phyloP scores from a whole-genome alignment of 2,113 vertebrate genomes.

The Erythrocercus mccallii region DNA sequence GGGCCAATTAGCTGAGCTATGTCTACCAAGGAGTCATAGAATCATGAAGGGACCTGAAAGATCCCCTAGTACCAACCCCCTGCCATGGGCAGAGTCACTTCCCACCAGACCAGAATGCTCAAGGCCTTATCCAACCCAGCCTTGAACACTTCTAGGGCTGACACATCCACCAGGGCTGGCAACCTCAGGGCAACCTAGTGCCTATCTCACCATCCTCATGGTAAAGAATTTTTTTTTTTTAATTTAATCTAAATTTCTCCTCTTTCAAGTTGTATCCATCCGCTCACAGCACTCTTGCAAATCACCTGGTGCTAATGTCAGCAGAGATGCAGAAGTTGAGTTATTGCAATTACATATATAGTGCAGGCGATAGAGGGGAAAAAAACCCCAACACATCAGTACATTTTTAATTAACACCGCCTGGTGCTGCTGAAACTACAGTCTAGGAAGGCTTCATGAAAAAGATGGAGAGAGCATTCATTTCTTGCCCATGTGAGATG shows the following conservation, averaged over 20 bases:
- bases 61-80: no score
- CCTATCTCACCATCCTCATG: neutral
- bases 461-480: neutral
- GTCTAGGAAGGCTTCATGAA: neutral
- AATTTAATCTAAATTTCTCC: neutral
- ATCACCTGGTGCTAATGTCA: neutral
- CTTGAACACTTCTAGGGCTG: neutral
- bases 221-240: neutral
- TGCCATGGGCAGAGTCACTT: neutral
- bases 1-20: neutral
- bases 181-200: rapidly evolving
- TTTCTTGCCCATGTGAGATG: neutral
- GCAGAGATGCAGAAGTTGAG: neutral
- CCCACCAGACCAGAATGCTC: neutral
- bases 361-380: neutral
- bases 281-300: neutral
- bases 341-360: neutral
- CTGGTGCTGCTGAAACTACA: neutral
- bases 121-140: neutral
- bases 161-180: neutral
- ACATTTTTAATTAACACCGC: neutral
- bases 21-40: neutral
- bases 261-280: neutral
- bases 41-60: neutral
- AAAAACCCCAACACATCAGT: rapidly evolving